These are phyloP conservation scores for Florisuga fusca DNA, from an alignment of 2,797 vertebrate species.

Conservation along the genomic window DNA sequence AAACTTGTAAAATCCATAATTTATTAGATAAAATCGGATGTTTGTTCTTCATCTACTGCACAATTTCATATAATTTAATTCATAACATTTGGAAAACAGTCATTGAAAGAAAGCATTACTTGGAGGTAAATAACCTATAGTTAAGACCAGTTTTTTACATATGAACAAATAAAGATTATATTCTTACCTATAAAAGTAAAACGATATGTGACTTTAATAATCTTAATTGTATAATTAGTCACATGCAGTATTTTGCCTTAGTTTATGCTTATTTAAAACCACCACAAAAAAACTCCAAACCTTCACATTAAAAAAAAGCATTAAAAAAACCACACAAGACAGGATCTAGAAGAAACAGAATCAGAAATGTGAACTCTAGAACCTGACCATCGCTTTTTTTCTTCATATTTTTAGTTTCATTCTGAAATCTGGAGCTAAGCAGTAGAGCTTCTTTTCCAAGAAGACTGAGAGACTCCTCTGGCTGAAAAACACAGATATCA, in stretches of 20 bases:
- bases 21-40: background rate
- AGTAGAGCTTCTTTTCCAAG: conserved; percentile 67
- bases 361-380: background rate
- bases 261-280: background rate
- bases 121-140: background rate
- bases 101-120: background rate
- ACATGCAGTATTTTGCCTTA: background rate
- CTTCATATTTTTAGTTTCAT: conserved; percentile 74
- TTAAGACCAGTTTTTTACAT: background rate
- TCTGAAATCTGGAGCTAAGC: conserved; percentile 73
- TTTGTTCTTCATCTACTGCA: background rate
- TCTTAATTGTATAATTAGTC: background rate
- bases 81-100: background rate
- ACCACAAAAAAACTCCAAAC: background rate
- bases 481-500: conserved; percentile 58
- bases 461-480: conserved; percentile 69
- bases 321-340: background rate
- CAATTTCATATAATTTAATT: background rate
- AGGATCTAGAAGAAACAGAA: background rate
- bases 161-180: background rate
- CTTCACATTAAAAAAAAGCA: too few species aligned
- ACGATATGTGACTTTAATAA: background rate
- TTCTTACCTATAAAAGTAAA: background rate
- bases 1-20: background rate
- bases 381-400: conserved; percentile 80